phyloP scores from a whole-genome alignment of 37 sponge, comb jelly and placozoan genomes.

The Crambe crambe region DNA sequence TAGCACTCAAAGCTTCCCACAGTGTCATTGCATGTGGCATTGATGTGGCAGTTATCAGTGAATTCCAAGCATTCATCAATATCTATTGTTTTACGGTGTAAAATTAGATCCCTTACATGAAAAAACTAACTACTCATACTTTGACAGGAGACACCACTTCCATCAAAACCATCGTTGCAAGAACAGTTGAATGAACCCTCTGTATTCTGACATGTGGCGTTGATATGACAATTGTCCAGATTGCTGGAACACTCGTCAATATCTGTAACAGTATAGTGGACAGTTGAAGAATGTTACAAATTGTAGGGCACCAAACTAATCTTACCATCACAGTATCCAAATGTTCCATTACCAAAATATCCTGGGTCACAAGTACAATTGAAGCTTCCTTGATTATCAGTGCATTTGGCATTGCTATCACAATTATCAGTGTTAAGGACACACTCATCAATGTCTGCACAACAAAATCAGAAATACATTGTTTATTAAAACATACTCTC shows the following conservation, averaged over 20 bases:
- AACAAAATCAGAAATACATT: background rate
- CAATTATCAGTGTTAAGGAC: background rate
- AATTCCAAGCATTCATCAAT: background rate
- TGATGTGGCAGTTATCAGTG: background rate
- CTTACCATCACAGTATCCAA: background rate
- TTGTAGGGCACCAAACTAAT: background rate
- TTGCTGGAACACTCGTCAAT: background rate
- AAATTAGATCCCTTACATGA: background rate
- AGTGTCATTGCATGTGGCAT: conserved; percentile 19
- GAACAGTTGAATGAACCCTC: conserved; percentile 19
- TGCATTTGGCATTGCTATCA: conserved; percentile 11
- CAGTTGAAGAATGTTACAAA: background rate
- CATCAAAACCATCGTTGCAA: conserved; percentile 28
- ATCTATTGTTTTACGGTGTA: background rate
- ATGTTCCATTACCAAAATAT: background rate
- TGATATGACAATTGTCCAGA: conserved; percentile 11
- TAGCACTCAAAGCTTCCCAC: conserved; percentile 25
- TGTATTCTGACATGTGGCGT: conserved; percentile 31
- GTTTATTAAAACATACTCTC: background rate
- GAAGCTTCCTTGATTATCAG: background rate
- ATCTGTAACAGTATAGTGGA: background rate
- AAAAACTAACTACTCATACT: background rate
- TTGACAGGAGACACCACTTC: conserved; percentile 13
- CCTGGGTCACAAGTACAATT: background rate
- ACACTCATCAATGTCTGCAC: conserved; percentile 7